Base-by-base conservation (phyloP, 2,888 invertebrate species). In the Augochlorella aurata region DNA sequence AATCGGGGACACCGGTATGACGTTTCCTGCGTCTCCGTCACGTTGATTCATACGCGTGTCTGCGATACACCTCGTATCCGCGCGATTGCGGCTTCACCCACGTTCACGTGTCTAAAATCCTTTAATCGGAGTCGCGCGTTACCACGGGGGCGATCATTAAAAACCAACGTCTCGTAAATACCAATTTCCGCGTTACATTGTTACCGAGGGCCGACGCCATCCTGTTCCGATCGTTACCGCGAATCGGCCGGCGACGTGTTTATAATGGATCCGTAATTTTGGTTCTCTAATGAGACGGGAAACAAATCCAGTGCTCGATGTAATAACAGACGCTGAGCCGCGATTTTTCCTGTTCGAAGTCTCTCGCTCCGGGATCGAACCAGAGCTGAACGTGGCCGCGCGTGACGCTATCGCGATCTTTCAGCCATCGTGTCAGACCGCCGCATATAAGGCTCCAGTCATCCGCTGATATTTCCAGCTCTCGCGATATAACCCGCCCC, bases 401-500 rank as follows among this genome's bases (percentile, higher is more conserved):
- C 58, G 38, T 3, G 70, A 81, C 81, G 77, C 68, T 86, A 81
- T 79, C 84, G 74, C 66, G 75, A 71, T 76, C 79, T 83, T 81
- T 74, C 77, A 78, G 77, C 81, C 73, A 86, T 86, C 77, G 75
- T 79, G 81, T 77, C 75, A 45, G 61, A 65, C 58, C 77, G 45
- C 50, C 73, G 68, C 79, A 29, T 14, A 79, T 44, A 74, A 71
- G 77, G 70, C 70, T 68, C 65, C 84, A 84, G 83, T 85, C 87
- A 84, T 87, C 81, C 84, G 77, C 68, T 87, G 87, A 87, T 87
- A 84, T 87, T 84, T 87, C 77, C 82, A 80, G 70, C 80, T 81
- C 78, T 79, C 75, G 72, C 68, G 77, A 76, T 78, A 69, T 74
- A 78, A 66, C 77, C 65, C 73, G 61, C 9, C 38, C 71, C 73